Percentiles rank a stretch among this genome's conserved stretches.
phyloP scores from a whole-genome alignment of 1,140 invertebrate genomes.

The Philotrypesis tridentata region DNA sequence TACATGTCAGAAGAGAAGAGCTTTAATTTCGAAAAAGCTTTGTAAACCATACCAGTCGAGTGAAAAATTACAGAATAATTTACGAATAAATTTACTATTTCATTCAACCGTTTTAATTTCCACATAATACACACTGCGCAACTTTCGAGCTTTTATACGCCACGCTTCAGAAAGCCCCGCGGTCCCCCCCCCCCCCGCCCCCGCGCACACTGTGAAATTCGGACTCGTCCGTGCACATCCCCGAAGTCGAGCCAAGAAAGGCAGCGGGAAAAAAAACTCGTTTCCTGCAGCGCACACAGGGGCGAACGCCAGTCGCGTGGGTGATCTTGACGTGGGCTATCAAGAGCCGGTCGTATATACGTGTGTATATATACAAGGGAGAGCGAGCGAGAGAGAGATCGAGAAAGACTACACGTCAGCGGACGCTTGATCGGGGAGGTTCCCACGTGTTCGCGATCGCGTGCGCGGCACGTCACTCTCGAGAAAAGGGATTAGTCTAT shows the following conservation, averaged over 20 bases:
- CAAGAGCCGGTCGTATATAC: background rate
- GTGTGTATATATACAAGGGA: background rate
- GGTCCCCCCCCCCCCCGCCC: no score
- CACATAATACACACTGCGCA: no score
- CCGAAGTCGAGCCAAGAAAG: background rate
- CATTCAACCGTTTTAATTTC: no score
- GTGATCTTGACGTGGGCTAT: constrained; percentile 9
- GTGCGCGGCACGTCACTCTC: background rate
- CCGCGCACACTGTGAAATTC: no score
- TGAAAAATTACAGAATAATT: no score
- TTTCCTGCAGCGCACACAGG: background rate
- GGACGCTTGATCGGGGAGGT: constrained; percentile 5
- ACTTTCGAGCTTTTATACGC: no score
- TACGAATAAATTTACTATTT: no score
- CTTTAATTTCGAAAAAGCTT: no score
- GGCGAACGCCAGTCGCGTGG: background rate
- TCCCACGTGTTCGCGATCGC: constrained; percentile 3
- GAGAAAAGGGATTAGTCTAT: constrained; percentile 1
- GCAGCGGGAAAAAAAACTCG: background rate
- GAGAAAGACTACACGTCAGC: background rate
- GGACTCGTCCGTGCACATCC: no score
- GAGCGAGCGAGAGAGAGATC: background rate
- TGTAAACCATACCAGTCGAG: no score
- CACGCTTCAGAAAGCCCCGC: no score
- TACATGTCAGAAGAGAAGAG: no score